Evolutionary conservation across 2,113 vertebrate genomes (phyloP), one percentile per base, ranked within the genome.

Genomic region (Ophthalmolycus amberensis): DNA sequence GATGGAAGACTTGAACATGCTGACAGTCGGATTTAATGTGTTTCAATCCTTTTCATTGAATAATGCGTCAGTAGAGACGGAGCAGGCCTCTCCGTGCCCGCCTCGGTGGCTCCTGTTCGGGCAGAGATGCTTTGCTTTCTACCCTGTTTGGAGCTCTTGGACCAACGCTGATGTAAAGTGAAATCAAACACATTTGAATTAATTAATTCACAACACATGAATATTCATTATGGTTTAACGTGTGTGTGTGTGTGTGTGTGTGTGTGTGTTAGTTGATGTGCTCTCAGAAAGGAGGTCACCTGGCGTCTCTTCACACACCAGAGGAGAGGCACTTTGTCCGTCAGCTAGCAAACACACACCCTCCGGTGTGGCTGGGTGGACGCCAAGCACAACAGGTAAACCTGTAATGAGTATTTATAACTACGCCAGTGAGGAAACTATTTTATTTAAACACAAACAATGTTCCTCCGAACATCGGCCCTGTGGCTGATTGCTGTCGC

Each of bases 81-180:
- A 16, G n/a, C 29, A 3, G 15, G 14, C n/a, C 8, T 12, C 34
- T 29, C 2, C 0, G 0, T 86, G 87, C 38, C 74, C 38, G 1
- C 5, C 59, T 4, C 25, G 12, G 25, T 89, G 84, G 87, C 46
- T 37, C 52, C 69, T 27, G n/a, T 71, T 71, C 0, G 25, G 70
- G 9, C 3, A 32, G 44, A 67, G 29, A 20, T 86, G 87, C 34
- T 70, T 78, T 12, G 25, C 29, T 1, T 62, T 78, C 60, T 75
- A 42, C 66, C 87, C 84, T 0, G 80, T 86, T 20, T 86, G 80
- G 87, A 83, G 69, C 77, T 37, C 77, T 6, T 89, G 87, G 84
- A 78, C 37, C 70, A 1, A 8, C 0, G 87, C 87, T 0, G 11
- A 70, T 0, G 83, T 85, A 63, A 52, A 42, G 1, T 1, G 2